Percentiles rank a stretch among this genome's conserved stretches.
Evolutionary conservation across 2,797 vertebrate species (phyloP).

Genomic region (Paramormyrops hopkinsi): DNA sequence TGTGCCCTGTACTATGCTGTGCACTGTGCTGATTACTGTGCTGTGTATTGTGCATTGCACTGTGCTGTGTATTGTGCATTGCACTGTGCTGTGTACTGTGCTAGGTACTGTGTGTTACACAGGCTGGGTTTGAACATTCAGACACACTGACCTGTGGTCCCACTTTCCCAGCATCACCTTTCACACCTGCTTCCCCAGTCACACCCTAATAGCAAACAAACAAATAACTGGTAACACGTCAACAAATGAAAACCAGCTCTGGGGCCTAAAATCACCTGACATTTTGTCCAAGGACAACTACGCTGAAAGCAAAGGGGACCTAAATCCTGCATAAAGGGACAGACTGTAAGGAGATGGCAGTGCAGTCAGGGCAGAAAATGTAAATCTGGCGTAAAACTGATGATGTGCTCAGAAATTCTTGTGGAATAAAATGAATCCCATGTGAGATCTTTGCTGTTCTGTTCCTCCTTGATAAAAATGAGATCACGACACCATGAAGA

Average conservation of each 20-base stretch:
- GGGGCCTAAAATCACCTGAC: neutral
- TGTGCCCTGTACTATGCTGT: neutral
- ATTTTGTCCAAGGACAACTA: neutral
- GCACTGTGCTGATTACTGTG: neutral
- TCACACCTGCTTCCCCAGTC: slow-evolving; percentile 55
- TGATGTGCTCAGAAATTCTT: neutral
- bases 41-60: neutral
- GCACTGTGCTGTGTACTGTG: neutral
- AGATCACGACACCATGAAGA: neutral
- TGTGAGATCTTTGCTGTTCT: neutral
- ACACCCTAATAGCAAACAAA: slow-evolving; percentile 55
- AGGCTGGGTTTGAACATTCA: neutral
- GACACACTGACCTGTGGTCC: slow-evolving; percentile 58
- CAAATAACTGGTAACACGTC: neutral
- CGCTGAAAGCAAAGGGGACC: neutral
- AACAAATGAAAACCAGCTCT: neutral
- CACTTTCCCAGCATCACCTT: slow-evolving; percentile 62
- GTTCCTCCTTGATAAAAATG: neutral
- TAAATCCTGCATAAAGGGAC: neutral
- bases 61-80: neutral
- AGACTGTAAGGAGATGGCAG: neutral
- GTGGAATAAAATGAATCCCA: neutral
- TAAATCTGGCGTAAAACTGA: neutral
- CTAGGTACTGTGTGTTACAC: neutral
- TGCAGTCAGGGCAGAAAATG: neutral